Base-by-base conservation (phyloP, 2,797 vertebrate species). In the Hydrophis major region DNA sequence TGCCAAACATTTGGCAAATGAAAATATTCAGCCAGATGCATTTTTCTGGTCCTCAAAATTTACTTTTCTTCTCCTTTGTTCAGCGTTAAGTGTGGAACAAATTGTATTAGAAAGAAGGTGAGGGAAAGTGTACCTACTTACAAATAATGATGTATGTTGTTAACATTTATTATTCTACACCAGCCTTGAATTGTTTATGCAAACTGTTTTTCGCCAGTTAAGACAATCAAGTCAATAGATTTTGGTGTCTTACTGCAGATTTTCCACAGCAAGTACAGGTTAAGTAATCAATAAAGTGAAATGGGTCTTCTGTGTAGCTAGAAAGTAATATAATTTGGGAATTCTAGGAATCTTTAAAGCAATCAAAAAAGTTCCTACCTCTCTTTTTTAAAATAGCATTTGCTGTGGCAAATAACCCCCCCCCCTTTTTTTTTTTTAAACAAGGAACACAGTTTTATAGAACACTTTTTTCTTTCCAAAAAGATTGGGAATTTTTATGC, bases 81-180 rank as follows among this genome's bases (percentile, higher is more conserved):
- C 57, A 56, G 86, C 93, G 94, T 93, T 95, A 95, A 94, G 93
- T 91, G 69, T 16, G 83, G 89, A 87, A 90, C 14, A 57, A 93
- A 50, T 93, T 86, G 91, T 89, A 95, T 96, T 92, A 14, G 2
- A 4, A 0, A 92, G 94, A n/a, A 50, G 18, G 13, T 12, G 6
- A 20, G 14, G 18, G 25, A 61, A 18, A n/a, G 69, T 42, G 18
- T 42, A 47, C 74, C 8, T 90, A 11, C 59, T 66, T 37, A 61
- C 90, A 57, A 59, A 69, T 90, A 92, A n/a, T n/a, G 37, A 4
- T 93, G 10, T 47, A 47, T 47, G 74, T 20, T 10, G 8, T 25
- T 83, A 47, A 47, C 20, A 47, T 83, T 83, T 83, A 83, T 83
- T 83, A 83, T 83, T 83, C 74, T 22, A 42, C 37, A 47, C 20